Conservation (phyloP, 2,113 vertebrate genomes). For the Pluvianellus socialis region DNA sequence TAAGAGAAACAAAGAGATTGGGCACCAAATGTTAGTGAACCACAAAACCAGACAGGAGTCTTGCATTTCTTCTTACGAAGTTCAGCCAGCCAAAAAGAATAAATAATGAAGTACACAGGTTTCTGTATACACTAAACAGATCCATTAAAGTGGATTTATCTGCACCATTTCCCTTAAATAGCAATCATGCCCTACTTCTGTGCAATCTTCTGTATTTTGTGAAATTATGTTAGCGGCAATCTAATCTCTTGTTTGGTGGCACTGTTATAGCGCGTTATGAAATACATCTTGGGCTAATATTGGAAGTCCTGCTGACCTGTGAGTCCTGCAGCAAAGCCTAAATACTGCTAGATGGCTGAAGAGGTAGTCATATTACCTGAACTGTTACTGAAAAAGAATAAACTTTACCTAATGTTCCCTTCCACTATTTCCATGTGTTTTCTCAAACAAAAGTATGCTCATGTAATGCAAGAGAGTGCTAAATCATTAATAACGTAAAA, state of each 20-base stretch:
- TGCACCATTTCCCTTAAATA: constrained; percentile 81
- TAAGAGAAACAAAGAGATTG: neutral
- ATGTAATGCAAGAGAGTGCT: neutral
- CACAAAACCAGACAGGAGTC: constrained; percentile 15
- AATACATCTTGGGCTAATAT: neutral
- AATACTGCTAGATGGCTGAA: neutral
- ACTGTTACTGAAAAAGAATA: neutral
- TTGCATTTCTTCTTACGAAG: constrained; percentile 45
- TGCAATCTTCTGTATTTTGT: constrained; percentile 68
- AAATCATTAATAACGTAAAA: neutral
- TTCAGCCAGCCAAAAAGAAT: constrained; percentile 66
- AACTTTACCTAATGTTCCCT: neutral
- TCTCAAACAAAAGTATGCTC: neutral
- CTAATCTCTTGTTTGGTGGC: neutral
- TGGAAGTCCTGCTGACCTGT: neutral
- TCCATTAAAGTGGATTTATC: constrained; percentile 79
- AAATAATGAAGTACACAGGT: constrained; percentile 60
- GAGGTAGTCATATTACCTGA: accelerated
- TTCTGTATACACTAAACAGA: constrained; percentile 66
- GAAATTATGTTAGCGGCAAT: constrained; percentile 51
- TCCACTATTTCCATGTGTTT: neutral
- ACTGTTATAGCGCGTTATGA: neutral
- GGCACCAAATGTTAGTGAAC: constrained; percentile 6
- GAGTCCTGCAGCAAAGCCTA: neutral
- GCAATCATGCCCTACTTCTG: constrained; percentile 49